Conservation (phyloP, 2,888 invertebrate species). For the Euproctis similis region DNA sequence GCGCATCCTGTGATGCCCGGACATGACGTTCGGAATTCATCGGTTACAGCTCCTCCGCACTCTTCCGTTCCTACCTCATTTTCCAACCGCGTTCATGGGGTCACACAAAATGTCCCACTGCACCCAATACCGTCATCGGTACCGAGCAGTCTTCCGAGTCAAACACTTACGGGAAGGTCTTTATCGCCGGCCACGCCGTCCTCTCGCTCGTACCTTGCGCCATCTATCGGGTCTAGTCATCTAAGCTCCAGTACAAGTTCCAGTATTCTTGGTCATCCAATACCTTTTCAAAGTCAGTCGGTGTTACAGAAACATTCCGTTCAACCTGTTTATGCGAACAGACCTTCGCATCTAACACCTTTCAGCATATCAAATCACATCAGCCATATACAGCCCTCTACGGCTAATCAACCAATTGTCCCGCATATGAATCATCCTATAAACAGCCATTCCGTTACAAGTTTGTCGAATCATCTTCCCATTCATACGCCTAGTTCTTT, state of each 20-base stretch:
- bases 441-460: slow-evolving; percentile 57
- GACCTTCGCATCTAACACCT: slow-evolving; percentile 60
- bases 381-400: slow-evolving; percentile 74
- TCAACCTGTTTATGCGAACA: slow-evolving; percentile 53
- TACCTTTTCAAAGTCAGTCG: slow-evolving; percentile 64
- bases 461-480: slow-evolving; percentile 48
- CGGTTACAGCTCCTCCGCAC: slow-evolving; percentile 34
- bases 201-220: slow-evolving; percentile 57
- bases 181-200: slow-evolving; percentile 50
- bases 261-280: slow-evolving; percentile 61
- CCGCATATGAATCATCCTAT: slow-evolving; percentile 51
- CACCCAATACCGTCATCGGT: slow-evolving; percentile 46
- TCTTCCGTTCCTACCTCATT: slow-evolving; percentile 62
- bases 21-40: slow-evolving; percentile 47
- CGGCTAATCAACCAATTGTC: slow-evolving; percentile 50
- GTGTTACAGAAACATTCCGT: slow-evolving; percentile 71
- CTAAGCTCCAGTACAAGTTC: slow-evolving; percentile 65
- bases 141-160: slow-evolving; percentile 63
- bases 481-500: slow-evolving; percentile 40
- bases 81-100: slow-evolving; percentile 48
- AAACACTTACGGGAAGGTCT: slow-evolving; percentile 49
- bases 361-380: slow-evolving; percentile 60
- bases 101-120: slow-evolving; percentile 42
- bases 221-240: slow-evolving; percentile 72
- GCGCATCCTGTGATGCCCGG: slow-evolving; percentile 52